Conservation (phyloP, 2,113 vertebrate genomes). For the Psilopogon haemacephalus region DNA sequence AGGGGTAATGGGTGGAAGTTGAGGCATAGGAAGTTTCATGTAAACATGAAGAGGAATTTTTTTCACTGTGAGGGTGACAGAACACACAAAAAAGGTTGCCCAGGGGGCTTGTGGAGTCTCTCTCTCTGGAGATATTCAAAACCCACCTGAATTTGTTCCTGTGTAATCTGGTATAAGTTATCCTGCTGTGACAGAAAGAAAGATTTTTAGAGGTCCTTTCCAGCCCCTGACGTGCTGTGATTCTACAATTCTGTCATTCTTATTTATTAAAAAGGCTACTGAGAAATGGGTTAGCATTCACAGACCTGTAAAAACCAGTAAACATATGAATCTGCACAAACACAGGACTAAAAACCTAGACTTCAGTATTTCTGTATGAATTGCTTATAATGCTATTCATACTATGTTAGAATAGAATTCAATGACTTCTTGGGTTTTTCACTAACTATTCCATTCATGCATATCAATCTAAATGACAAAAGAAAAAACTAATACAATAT, state of each 20-base stretch:
- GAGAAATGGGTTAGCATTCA: background rate
- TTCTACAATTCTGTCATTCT: background rate
- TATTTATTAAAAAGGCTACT: background rate
- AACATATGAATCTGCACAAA: background rate
- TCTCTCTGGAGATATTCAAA: no score
- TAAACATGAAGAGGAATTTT: no score
- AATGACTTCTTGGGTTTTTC: background rate
- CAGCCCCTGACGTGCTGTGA: no score
- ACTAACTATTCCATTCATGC: background rate
- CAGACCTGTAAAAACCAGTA: background rate
- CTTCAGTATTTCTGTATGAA: background rate
- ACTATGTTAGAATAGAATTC: background rate
- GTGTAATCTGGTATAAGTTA: no score
- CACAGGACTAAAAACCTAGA: rapidly evolving
- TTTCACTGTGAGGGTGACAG: no score
- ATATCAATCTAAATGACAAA: background rate
- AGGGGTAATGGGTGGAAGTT: no score
- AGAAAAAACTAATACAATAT: background rate
- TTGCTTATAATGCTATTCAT: background rate
- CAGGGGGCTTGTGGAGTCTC: no score
- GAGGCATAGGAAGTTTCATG: no score
- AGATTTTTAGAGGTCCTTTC: no score
- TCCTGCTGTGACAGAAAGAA: no score
- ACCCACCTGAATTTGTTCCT: no score
- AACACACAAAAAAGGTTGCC: no score